Conservation (phyloP, 2,797 vertebrate genomes). For the Siniperca obscura region DNA sequence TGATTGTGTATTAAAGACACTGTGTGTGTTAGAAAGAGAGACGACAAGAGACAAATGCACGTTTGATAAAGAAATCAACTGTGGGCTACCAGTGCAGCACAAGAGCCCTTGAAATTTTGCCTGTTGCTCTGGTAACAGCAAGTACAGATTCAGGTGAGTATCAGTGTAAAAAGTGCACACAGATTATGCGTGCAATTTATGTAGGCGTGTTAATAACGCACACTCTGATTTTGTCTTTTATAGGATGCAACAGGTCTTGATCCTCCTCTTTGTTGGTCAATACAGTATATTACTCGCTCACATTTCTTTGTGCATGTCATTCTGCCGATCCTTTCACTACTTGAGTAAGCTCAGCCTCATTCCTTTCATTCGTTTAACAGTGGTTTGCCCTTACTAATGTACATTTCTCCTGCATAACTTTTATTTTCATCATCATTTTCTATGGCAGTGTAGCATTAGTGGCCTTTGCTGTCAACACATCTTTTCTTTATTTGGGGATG, state of each 20-base stretch:
- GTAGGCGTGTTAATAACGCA: not conserved
- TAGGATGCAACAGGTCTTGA: constrained; percentile 46
- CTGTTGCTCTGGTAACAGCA: constrained; percentile 83
- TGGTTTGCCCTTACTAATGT: constrained; percentile 47
- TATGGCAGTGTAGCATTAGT: constrained; percentile 54
- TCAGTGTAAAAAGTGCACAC: constrained; percentile 9
- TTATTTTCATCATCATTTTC: constrained; percentile 38
- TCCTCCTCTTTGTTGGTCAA: constrained; percentile 21
- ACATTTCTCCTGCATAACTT: constrained; percentile 36
- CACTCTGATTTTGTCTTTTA: constrained; percentile 7
- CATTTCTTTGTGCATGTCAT: constrained; percentile 32
- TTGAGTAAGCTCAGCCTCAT: constrained; percentile 17
- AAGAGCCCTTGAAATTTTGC: constrained; percentile 76
- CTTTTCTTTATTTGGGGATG: constrained; percentile 51
- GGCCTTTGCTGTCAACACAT: constrained; percentile 58
- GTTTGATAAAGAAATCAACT: constrained; percentile 62
- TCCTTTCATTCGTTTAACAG: constrained; percentile 36
- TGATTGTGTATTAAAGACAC: constrained; percentile 58
- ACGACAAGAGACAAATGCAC: constrained; percentile 23
- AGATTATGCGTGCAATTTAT: constrained; percentile 8
- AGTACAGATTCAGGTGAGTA: constrained; percentile 64
- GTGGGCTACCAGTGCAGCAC: constrained; percentile 40
- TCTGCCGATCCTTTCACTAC: constrained; percentile 24
- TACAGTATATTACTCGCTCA: not conserved
- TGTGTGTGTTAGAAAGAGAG: constrained; percentile 7